Evolutionary conservation across 2,113 vertebrate genomes (phyloP).

Genomic region (Vicugna pacos): DNA sequence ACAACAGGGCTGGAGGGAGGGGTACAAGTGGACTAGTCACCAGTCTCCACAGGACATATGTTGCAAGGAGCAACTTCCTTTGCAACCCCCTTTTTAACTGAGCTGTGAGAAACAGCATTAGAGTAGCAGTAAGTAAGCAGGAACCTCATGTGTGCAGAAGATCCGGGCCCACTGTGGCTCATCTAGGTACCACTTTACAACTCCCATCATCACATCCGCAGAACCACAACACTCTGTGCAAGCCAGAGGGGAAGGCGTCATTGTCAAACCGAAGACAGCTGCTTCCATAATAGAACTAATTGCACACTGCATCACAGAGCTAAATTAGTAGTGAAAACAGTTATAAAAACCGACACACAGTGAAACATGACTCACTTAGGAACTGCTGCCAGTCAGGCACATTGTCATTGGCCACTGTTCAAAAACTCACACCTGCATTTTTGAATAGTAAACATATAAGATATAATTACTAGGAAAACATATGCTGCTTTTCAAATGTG

Average conservation of each 20-base stretch:
- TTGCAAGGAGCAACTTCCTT: neutral
- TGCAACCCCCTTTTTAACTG: neutral
- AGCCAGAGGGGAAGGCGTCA: constrained; percentile 86
- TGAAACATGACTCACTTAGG: constrained; percentile 92
- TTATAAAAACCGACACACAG: constrained; percentile 93
- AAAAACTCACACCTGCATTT: constrained; percentile 98
- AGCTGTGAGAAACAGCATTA: neutral
- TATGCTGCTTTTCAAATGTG: constrained; percentile 83
- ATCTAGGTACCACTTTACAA: constrained; percentile 85
- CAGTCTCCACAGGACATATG: neutral
- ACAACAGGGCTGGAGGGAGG: neutral
- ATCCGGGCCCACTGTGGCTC: constrained; percentile 78
- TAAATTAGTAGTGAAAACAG: constrained; percentile 97
- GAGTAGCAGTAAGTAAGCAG: neutral
- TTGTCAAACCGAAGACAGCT: constrained; percentile 95
- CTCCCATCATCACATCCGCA: constrained; percentile 86
- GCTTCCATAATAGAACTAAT: constrained; percentile 97
- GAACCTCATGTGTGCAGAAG: constrained; percentile 23
- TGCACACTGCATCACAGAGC: constrained; percentile 94
- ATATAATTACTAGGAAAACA: constrained; percentile 98
- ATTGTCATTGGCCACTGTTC: constrained; percentile 92
- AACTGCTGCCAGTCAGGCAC: constrained; percentile 90
- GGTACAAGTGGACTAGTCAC: neutral
- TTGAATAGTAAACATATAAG: constrained; percentile 99
- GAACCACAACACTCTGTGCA: constrained; percentile 88